Conservation (phyloP, 2,113 vertebrate genomes). For the Tachycineta bicolor region DNA sequence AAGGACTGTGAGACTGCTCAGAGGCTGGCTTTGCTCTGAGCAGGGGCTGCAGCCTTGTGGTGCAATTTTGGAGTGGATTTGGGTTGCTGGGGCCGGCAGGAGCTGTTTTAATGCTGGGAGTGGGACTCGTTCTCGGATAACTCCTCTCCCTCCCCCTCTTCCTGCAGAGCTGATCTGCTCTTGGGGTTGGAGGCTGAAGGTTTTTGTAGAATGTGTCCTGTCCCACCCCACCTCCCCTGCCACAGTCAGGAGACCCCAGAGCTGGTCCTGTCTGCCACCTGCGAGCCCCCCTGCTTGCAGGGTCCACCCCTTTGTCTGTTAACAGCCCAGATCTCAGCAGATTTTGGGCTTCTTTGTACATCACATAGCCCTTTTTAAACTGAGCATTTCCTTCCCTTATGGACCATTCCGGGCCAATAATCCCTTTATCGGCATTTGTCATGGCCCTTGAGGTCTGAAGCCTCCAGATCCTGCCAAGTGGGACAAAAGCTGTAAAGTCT, state of each 20-base stretch:
- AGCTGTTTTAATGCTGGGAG: neutral
- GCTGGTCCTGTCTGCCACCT: neutral
- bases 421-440: neutral
- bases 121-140: neutral
- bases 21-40: neutral
- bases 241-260: neutral
- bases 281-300: neutral
- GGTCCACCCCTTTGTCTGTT: neutral
- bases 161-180: neutral
- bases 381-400: neutral
- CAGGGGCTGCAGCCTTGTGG: neutral
- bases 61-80: neutral
- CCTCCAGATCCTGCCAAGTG: neutral
- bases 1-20: neutral
- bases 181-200: neutral
- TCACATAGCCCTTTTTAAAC: accelerated
- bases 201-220: neutral
- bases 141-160: neutral
- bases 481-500: neutral
- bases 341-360: neutral
- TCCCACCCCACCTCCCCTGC: neutral
- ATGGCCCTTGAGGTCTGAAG: neutral
- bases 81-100: neutral
- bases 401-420: neutral
- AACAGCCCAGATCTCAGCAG: neutral